Evolutionary conservation across 2,797 vertebrate species (phyloP).

Genomic region (Danio tinwini): DNA sequence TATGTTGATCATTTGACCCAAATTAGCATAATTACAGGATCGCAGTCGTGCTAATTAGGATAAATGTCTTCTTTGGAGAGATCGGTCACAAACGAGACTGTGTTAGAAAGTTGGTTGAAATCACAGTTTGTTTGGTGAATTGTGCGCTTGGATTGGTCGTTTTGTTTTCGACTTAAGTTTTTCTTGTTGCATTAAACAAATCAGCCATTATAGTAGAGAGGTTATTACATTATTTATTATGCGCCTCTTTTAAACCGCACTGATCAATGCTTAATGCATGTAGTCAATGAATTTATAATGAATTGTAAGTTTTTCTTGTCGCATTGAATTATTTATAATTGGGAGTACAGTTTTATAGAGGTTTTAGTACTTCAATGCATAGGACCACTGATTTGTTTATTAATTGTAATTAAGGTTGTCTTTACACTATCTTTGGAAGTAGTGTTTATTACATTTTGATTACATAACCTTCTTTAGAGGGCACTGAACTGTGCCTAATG

Average conservation of each 20-base stretch:
- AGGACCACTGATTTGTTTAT: too few relatives aligned
- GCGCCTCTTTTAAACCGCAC: too few relatives aligned
- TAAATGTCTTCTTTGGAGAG: background rate
- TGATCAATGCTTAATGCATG: too few relatives aligned
- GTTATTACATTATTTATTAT: too few relatives aligned
- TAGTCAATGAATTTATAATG: background rate
- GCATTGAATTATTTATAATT: constrained; percentile 21
- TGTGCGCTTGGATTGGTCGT: background rate
- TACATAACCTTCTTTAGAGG: too few relatives aligned
- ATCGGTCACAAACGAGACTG: background rate
- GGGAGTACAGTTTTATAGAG: background rate
- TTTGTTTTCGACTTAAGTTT: background rate
- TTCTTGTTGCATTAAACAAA: too few relatives aligned
- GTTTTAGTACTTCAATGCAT: too few relatives aligned
- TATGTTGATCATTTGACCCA: constrained; percentile 3
- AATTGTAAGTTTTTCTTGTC: background rate
- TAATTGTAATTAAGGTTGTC: too few relatives aligned
- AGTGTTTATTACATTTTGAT: too few relatives aligned
- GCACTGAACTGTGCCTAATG: too few relatives aligned
- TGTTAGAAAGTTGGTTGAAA: background rate
- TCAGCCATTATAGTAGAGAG: too few relatives aligned
- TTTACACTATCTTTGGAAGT: too few relatives aligned
- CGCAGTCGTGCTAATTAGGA: background rate
- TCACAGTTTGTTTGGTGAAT: background rate
- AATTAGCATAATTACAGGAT: constrained; percentile 12